Evolutionary conservation across 2,888 invertebrate genomes (phyloP).

Genomic region (Cataglyphis altisquamis): DNA sequence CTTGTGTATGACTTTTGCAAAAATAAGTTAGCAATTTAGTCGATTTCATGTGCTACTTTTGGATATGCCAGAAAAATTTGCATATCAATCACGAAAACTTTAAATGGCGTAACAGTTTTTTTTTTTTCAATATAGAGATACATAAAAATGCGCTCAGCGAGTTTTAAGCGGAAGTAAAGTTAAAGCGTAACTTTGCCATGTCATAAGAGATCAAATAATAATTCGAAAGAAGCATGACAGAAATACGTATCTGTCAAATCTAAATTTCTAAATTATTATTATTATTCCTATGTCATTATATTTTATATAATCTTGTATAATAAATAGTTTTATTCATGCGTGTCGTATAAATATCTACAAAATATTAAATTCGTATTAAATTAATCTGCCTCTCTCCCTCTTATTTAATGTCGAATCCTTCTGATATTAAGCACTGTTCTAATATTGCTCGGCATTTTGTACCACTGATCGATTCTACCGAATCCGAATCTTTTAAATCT

Average conservation of each 20-base stretch:
- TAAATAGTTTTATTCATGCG: not conserved
- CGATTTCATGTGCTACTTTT: not conserved
- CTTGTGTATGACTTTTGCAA: not conserved
- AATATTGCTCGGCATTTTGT: conserved; percentile 35
- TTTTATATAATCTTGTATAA: not conserved
- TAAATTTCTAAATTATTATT: not conserved
- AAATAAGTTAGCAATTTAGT: conserved; percentile 30
- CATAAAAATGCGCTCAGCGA: not conserved
- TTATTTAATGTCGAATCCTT: conserved; percentile 21
- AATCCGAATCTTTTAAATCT: conserved; percentile 69
- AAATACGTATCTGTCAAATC: not conserved
- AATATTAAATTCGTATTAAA: conserved; percentile 1
- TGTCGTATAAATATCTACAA: not conserved
- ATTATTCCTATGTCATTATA: not conserved
- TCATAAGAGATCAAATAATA: not conserved
- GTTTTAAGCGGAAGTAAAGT: not conserved
- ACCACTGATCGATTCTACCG: conserved; percentile 69
- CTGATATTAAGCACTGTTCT: not conserved
- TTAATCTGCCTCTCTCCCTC: conserved; percentile 3
- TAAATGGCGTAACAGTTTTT: not conserved
- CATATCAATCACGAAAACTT: conserved; percentile 22
- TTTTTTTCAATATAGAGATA: not conserved
- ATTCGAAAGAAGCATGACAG: not conserved
- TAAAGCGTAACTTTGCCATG: not conserved
- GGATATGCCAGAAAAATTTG: not conserved